These are phyloP conservation scores for Choloepus didactylus DNA, from an alignment of 2,797 vertebrate genomes.

Conservation along the genomic window DNA sequence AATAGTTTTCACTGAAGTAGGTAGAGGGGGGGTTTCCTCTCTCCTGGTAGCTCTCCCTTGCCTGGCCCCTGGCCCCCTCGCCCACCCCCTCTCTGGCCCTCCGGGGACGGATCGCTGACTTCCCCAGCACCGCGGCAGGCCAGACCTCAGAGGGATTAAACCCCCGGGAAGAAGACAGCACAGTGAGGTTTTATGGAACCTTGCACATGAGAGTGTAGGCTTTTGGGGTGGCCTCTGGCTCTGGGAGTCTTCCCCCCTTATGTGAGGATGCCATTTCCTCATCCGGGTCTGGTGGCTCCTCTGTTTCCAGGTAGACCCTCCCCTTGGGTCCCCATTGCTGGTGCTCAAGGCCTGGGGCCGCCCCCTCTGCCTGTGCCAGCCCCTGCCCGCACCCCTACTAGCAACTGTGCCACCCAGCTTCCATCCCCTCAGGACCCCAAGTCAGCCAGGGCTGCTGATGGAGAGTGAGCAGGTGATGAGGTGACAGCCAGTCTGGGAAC, in stretches of 20 bases:
- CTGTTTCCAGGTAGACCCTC: background rate
- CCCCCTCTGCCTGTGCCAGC: fast-evolving
- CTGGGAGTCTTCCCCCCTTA: no score
- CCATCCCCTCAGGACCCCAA: background rate
- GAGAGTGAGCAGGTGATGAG: background rate
- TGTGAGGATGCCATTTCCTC: background rate
- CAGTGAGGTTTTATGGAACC: background rate
- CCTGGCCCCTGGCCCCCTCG: background rate
- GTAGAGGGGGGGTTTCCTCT: background rate
- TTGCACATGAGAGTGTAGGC: background rate
- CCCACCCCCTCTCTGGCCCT: background rate
- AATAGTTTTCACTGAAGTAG: slow-evolving; percentile 29
- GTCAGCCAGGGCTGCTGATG: background rate
- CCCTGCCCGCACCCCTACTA: background rate
- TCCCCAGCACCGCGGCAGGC: background rate
- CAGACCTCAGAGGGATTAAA: background rate
- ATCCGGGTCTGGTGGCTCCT: background rate
- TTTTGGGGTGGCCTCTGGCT: background rate
- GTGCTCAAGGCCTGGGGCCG: background rate
- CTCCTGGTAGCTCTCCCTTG: background rate
- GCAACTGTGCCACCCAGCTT: background rate
- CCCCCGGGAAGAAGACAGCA: background rate
- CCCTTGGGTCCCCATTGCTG: background rate
- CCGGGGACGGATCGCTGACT: background rate
- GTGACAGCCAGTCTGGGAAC: background rate